phyloP scores from a whole-genome alignment of 2,113 vertebrate genomes.

The Cyprinodon tularosa region DNA sequence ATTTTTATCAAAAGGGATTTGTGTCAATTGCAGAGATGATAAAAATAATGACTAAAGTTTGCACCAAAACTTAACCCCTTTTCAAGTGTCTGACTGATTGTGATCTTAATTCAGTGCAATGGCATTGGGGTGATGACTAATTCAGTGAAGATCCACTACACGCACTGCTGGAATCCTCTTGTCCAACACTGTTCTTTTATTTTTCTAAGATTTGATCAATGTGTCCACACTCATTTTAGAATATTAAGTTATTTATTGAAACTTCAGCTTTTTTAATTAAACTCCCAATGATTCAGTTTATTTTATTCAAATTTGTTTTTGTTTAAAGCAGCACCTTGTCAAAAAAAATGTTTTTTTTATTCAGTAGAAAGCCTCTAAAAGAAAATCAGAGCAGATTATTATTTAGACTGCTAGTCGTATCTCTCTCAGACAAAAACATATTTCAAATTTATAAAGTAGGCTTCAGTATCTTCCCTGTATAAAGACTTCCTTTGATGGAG shows the following conservation, averaged over 20 bases:
- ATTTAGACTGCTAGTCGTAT: neutral
- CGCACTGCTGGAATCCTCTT: neutral
- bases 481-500: conserved; percentile 17
- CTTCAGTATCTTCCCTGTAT: neutral
- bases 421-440: conserved; percentile 7
- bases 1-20: conserved; percentile 19
- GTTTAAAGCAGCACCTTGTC: neutral
- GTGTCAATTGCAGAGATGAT: conserved; percentile 30
- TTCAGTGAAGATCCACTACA: conserved; percentile 46
- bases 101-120: conserved; percentile 56
- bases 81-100: conserved; percentile 47
- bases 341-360: neutral
- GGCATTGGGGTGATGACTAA: conserved; percentile 40
- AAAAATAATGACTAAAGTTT: neutral
- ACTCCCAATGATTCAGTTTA: neutral
- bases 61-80: conserved; percentile 9
- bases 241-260: neutral
- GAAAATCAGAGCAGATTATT: neutral
- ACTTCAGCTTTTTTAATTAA: neutral
- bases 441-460: conserved; percentile 7
- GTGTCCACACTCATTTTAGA: neutral
- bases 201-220: neutral
- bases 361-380: neutral
- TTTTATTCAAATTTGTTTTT: neutral
- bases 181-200: neutral